Base-by-base conservation (phyloP, 1,140 invertebrate species). In the Polypedilum pembai region DNA sequence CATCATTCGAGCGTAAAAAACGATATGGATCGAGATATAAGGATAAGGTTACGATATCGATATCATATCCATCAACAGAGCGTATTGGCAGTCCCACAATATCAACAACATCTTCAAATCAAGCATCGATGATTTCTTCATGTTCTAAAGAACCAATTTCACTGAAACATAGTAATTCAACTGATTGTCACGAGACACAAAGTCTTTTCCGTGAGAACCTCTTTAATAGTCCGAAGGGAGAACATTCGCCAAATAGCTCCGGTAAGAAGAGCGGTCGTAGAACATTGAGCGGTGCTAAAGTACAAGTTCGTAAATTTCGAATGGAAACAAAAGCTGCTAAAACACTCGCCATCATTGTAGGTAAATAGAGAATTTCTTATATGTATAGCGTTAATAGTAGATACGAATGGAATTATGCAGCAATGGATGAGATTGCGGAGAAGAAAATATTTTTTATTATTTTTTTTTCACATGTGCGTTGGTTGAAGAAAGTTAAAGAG, bases 271-370 rank as follows among this genome's bases (percentile, higher is more conserved):
- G 75, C 72, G 85, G 77, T 74, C 84, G 77, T 79, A 84, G 76
- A 81, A 86, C 76, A 78, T 85, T 79, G 76, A 69, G 65, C 5
- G 65, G 65, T 21, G 65, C 20, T 18, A 88, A 78, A 73, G 76
- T 81, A 20, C 81, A 82, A 74, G 88, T 89, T 1, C 88, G 88
- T 12, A 88, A 88, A 4, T 85, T 90, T 75, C 83, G 88, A 74
- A 85, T 91, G 75, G 94, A 95, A 77, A 89, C 88, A 1, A 93
- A 94, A 83, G 94, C 93, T 0, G 92, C 93, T 10, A 90, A 94
- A 79, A 95, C 94, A 0, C 83, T 96, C 21, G 92, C 92, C 17
- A 87, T 95, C 3, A 93, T 95, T 1, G 92, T 95, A 3, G 93
- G 93, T 56, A 56, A 56, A 56, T 56, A 15, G n/a, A 15, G n/a